These are phyloP conservation scores for Asarcornis scutulata DNA, from an alignment of 2,113 vertebrate genomes.

Conservation along the genomic window DNA sequence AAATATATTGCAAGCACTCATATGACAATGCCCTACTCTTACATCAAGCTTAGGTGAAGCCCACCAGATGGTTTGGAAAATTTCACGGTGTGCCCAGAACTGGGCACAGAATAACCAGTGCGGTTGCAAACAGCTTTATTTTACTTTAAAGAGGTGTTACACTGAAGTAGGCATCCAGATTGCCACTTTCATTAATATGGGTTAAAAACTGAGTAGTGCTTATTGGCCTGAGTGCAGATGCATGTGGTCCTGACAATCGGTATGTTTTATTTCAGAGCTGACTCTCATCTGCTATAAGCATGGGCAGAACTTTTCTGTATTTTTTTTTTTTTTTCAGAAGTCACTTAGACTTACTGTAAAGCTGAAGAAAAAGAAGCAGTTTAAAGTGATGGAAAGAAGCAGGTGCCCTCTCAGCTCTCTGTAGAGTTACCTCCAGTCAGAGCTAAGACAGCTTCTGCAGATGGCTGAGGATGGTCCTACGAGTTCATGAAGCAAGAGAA, in stretches of 20 bases:
- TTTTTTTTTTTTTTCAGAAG: neutral
- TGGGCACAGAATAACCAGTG: accelerated
- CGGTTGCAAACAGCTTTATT: neutral
- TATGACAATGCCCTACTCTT: neutral
- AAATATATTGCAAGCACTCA: neutral
- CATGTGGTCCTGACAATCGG: neutral
- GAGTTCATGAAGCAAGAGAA: neutral
- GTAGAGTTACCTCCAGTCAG: neutral
- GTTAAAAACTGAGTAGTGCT: neutral
- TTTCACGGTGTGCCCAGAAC: neutral
- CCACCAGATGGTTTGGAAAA: neutral
- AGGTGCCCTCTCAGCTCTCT: neutral
- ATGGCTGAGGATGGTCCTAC: neutral
- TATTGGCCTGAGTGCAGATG: neutral
- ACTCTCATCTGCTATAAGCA: neutral
- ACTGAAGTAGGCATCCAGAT: neutral
- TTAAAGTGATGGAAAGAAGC: neutral
- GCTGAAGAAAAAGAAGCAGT: neutral
- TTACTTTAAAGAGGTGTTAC: neutral
- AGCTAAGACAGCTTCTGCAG: neutral
- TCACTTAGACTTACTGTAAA: accelerated
- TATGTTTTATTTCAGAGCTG: neutral
- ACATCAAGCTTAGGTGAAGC: neutral
- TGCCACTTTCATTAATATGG: neutral
- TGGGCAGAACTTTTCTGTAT: neutral